These are phyloP conservation scores for Grallaria varia DNA, from an alignment of 2,113 vertebrate genomes.

Conservation along the genomic window DNA sequence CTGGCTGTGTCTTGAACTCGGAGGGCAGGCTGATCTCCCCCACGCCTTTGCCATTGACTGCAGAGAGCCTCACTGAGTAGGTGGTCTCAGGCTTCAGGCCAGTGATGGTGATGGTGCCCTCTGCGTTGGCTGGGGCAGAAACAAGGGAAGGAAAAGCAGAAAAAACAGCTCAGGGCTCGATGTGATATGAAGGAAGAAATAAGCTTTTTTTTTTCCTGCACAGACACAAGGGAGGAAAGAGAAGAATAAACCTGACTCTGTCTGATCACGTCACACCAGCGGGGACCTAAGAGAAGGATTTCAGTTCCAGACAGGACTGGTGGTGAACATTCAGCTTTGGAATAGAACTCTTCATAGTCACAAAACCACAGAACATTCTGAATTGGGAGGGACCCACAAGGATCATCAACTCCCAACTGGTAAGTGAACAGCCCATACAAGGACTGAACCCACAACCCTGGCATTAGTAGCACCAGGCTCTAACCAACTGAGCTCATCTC, in stretches of 20 bases:
- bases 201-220: background rate
- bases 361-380: background rate
- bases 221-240: background rate
- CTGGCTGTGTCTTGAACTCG: slow-evolving; percentile 90
- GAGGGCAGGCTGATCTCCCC: slow-evolving; percentile 83
- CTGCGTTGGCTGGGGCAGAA: slow-evolving; percentile 66
- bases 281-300: background rate
- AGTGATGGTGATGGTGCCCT: slow-evolving; percentile 81
- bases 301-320: background rate
- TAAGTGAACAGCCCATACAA: background rate
- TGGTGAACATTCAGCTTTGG: background rate
- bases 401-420: background rate
- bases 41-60: slow-evolving; percentile 93
- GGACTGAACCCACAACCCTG: background rate
- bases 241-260: background rate
- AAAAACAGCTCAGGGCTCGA: background rate
- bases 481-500: background rate
- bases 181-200: rapidly evolving
- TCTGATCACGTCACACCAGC: background rate
- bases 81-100: slow-evolving; percentile 88
- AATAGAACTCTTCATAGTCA: background rate
- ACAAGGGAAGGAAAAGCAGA: background rate
- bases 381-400: background rate
- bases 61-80: slow-evolving; percentile 88
- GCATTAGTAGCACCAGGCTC: background rate